These are phyloP conservation scores for Cotesia chilonis DNA, from an alignment of 1,140 invertebrate genomes.

Conservation along the genomic window DNA sequence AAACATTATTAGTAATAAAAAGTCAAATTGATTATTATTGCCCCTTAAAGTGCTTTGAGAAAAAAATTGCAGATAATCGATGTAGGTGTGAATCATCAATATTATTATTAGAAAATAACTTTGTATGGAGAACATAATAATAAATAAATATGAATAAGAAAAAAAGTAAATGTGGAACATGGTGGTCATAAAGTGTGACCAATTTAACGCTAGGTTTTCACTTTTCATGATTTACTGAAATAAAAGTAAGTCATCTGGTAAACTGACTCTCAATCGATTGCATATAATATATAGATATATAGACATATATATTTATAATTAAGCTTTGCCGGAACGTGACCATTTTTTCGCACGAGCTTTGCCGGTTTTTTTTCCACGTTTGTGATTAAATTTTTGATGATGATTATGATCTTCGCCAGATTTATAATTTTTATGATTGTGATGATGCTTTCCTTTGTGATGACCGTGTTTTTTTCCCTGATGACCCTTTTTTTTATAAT, in stretches of 20 bases:
- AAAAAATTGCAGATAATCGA: too few relatives aligned
- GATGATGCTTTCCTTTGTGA: slow-evolving; percentile 67
- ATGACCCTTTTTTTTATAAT: slow-evolving; percentile 50
- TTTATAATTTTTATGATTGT: slow-evolving; percentile 69
- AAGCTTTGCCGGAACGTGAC: slow-evolving; percentile 61
- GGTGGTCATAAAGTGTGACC: slow-evolving; percentile 44
- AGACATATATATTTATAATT: not conserved
- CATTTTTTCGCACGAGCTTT: slow-evolving; percentile 69
- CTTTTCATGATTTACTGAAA: slow-evolving; percentile 42
- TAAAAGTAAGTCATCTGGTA: not conserved
- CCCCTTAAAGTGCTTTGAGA: too few relatives aligned
- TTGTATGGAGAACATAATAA: too few relatives aligned
- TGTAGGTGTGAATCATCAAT: too few relatives aligned
- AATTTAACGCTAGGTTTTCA: slow-evolving; percentile 57
- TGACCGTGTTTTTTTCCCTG: slow-evolving; percentile 69
- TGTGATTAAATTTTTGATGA: slow-evolving; percentile 64
- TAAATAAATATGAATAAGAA: not conserved
- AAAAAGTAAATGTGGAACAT: slow-evolving; percentile 8
- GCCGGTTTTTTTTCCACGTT: slow-evolving; percentile 57
- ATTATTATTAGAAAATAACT: too few relatives aligned
- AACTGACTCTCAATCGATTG: not conserved
- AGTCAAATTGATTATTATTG: too few relatives aligned
- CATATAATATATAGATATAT: not conserved
- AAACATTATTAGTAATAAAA: too few relatives aligned
- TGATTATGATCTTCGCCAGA: slow-evolving; percentile 64